Evolutionary conservation across 2,888 invertebrate genomes (phyloP), one percentile per base, ranked within the genome.

Genomic region (Dicyrtomina minuta): DNA sequence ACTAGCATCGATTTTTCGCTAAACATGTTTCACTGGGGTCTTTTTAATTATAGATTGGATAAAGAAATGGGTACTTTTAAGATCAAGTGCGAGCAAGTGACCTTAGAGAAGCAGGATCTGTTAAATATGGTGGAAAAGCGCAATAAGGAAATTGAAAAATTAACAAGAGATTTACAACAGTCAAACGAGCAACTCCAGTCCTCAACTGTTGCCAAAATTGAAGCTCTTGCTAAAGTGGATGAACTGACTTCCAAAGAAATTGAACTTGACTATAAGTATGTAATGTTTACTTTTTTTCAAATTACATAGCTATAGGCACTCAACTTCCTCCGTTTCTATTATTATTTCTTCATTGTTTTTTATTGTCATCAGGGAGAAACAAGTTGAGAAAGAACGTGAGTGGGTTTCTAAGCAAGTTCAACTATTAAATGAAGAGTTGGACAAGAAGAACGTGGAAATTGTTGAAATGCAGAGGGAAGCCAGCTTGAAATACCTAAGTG

Each of bases 171-270:
- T 81, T 83, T 91, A 73, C 58, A 22, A n/a, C 83, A 87, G 1
- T 83, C 92, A 65, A 87, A 89, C n/a, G 86, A 87, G 77, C 92
- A 93, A 82, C 81, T 95, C 43, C 87, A 89, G 77, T 81, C 86
- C 61, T 90, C 93, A 24, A 88, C 92, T 72, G 87, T 88, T 77
- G 87, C 90, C 1, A 94, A 93, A 84, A 92, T 91, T 83, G 91
- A 93, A 82, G 91, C 92, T 0, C 81, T 93, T 61, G 88, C 89
- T 6, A 87, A 90, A 75, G 85, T 89, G 70, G 91, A 93, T 82
- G 93, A 93, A 83, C 86, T 92, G 46, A 87, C 89, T 78, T 89
- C 91, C 74, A 89, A 89, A 81, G 91, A 93, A 83, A 84, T 91
- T 68, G 87, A 89, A 13, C 81, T 93, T 24, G 90, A 90, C 79